phyloP scores from a whole-genome alignment of 2,888 invertebrate genomes.

The Urechis unicinctus region DNA sequence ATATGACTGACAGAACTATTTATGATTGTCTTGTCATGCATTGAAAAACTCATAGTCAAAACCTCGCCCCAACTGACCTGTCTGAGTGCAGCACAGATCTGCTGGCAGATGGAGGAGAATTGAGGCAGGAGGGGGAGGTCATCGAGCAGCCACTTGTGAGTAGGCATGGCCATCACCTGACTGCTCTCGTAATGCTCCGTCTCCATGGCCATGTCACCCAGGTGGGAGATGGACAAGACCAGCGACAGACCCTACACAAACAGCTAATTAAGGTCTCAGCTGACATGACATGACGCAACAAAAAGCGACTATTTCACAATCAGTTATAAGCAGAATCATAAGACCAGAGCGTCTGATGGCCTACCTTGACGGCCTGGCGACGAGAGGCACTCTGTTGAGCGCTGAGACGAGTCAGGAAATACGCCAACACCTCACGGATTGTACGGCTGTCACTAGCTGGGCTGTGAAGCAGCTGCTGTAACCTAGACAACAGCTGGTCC shows the following conservation, averaged over 20 bases:
- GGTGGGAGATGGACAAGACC: constrained; percentile 56
- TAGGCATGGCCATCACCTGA: constrained; percentile 37
- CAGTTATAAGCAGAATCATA: no score
- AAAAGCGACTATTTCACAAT: no score
- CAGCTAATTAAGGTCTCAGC: neutral
- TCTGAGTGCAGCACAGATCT: constrained; percentile 35
- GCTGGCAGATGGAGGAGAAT: constrained; percentile 56
- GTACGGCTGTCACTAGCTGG: constrained; percentile 50
- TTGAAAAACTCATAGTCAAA: no score
- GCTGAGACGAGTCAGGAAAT: constrained; percentile 77
- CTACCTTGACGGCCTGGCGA: constrained; percentile 63
- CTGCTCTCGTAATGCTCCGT: constrained; percentile 14
- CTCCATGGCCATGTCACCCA: constrained; percentile 16
- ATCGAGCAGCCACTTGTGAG: constrained; percentile 48
- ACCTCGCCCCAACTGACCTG: no score
- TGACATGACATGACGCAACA: no score
- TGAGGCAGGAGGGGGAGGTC: constrained; percentile 67
- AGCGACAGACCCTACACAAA: constrained; percentile 67
- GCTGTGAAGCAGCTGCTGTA: constrained; percentile 59
- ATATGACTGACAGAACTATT: neutral
- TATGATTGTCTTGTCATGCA: no score
- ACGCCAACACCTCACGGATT: constrained; percentile 80
- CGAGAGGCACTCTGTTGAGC: constrained; percentile 74
- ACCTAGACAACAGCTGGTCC: constrained; percentile 66
- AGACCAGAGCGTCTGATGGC: no score